Base-by-base conservation (phyloP, 2,797 vertebrate genomes). In the Gymnothorax reevesii region DNA sequence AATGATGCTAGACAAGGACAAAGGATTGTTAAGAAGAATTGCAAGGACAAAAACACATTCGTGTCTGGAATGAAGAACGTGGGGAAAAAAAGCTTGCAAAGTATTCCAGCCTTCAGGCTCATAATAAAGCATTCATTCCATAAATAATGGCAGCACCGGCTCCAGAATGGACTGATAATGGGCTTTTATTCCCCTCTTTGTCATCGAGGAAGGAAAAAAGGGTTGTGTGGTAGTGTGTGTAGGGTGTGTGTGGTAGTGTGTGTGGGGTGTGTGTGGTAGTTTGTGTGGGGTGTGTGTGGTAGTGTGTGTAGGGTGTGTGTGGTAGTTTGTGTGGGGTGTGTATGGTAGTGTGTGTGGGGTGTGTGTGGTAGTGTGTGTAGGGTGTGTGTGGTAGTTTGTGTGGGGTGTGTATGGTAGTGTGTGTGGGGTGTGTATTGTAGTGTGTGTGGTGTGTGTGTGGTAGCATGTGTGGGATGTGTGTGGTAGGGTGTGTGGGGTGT, bases 111-210 rank as follows among this genome's bases (percentile, higher is more conserved):
- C 33, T 87, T 86, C 89, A 86, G 92, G 92, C 93, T 93, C 93
- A 94, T 95, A 96, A 96, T 95, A 93, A 94, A 94, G 91, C 92
- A 92, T 96, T 95, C 95, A 94, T 94, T 94, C 91, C 93, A 93
- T 93, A 95, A 95, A 95, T 94, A 95, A 95, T 94, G 92, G 92
- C 91, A 92, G 91, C 92, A 94, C 92, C 91, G 92, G 92, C 94
- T 94, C 93, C 94, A 95, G 95, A 96, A 95, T 95, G 93, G 92
- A 93, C 94, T 94, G 96, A 95, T 94, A 95, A 95, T 95, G 92
- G 94, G 94, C 91, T 92, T 87, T 91, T 91, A 91, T 92, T 90
- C n/a, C 9, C 8, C 8, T 66, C n/a, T 66, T n/a, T 92, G 95
- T 95, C 91, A 92, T 95, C 93, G 93, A 94, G 94, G 93, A 94